These are phyloP conservation scores for Agriopis marginaria DNA, from an alignment of 2,888 invertebrate genomes.

Conservation along the genomic window DNA sequence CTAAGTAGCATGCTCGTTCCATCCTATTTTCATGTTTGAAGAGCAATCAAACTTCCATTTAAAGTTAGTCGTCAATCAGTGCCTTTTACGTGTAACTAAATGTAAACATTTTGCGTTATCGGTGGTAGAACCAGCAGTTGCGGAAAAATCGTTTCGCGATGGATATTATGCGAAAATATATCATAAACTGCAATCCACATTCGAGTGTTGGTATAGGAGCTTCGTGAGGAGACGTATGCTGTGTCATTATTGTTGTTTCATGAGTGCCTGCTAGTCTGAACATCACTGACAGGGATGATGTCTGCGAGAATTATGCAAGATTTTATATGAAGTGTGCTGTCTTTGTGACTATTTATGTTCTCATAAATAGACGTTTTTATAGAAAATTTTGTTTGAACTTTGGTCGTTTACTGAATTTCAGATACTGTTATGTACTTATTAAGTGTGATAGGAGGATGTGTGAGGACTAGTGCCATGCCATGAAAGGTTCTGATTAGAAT, in stretches of 20 bases:
- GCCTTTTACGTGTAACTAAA: conserved; percentile 60
- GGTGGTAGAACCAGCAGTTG: conserved; percentile 35
- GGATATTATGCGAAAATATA: conserved; percentile 30
- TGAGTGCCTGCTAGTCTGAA: conserved; percentile 85
- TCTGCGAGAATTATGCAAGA: conserved; percentile 86
- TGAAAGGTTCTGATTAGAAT: conserved; percentile 86
- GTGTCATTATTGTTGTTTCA: conserved; percentile 50
- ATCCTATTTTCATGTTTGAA: conserved; percentile 28
- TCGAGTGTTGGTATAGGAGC: conserved; percentile 35
- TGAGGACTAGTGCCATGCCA: conserved; percentile 86
- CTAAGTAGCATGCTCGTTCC: conserved; percentile 16
- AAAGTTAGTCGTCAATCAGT: conserved; percentile 56
- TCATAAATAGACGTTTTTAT: conserved; percentile 46
- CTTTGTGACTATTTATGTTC: conserved; percentile 47
- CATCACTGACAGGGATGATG: conserved; percentile 85
- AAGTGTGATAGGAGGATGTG: conserved; percentile 84
- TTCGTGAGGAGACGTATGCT: conserved; percentile 43
- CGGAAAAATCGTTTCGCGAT: conserved; percentile 34
- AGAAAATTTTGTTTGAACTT: conserved; percentile 52
- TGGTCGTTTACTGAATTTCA: conserved; percentile 59
- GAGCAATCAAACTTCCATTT: conserved; percentile 40
- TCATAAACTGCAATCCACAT: conserved; percentile 32
- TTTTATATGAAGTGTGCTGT: conserved; percentile 70
- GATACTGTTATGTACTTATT: conserved; percentile 65
- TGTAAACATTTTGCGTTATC: conserved; percentile 47